Conservation (phyloP, 2,888 invertebrate species). For the Branchipolynoe longqiensis region DNA sequence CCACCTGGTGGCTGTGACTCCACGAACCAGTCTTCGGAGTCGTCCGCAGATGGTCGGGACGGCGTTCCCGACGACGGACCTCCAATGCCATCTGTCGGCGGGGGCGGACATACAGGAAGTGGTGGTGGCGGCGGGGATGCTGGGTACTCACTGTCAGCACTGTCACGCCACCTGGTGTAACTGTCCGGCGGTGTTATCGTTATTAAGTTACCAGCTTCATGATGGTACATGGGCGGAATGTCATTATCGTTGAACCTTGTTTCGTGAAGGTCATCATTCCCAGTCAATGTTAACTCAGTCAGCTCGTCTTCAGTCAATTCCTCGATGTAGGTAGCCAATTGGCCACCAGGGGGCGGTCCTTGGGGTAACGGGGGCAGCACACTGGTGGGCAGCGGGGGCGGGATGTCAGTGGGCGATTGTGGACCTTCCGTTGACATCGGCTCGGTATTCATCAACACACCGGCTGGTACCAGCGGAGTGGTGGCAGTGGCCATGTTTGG, state of each 20-base stretch:
- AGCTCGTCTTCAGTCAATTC: constrained; percentile 38
- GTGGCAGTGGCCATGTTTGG: background rate
- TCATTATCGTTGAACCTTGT: background rate
- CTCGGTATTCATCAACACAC: background rate
- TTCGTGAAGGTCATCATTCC: background rate
- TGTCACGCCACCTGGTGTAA: constrained; percentile 2
- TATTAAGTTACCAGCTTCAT: background rate
- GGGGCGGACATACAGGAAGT: constrained; percentile 40
- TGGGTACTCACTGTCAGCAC: background rate
- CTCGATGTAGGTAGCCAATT: background rate
- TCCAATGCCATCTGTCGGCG: constrained; percentile 20
- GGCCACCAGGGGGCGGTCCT: constrained; percentile 54
- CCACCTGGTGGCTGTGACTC: background rate
- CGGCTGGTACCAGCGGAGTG: background rate
- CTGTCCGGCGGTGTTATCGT: background rate
- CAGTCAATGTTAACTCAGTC: background rate
- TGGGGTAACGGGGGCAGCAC: constrained; percentile 57
- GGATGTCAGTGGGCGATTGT: background rate
- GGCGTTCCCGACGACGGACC: background rate
- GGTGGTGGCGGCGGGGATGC: constrained; percentile 26
- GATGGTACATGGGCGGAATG: background rate
- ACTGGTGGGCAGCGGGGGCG: constrained; percentile 40
- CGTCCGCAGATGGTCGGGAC: background rate
- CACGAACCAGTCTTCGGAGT: background rate
- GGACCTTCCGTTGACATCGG: background rate